phyloP scores from a whole-genome alignment of 2,113 vertebrate genomes.

The Gallinago jamesoni region DNA sequence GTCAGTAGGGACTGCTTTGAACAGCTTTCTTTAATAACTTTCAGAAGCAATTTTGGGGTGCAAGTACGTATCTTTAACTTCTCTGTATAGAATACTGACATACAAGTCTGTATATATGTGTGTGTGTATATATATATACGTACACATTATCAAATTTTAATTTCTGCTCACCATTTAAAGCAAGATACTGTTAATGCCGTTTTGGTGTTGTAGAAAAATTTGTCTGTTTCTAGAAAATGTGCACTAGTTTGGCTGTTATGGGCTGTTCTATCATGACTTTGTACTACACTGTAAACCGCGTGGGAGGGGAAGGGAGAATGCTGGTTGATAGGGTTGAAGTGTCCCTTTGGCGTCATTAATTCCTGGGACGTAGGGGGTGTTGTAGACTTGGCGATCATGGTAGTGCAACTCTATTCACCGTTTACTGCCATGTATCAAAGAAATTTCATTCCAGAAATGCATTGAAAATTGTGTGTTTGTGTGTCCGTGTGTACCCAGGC shows the following conservation, averaged over 20 bases:
- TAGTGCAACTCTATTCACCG: not conserved
- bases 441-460: not conserved
- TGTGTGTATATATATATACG: not conserved
- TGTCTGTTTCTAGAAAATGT: conserved; percentile 4
- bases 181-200: conserved; percentile 46
- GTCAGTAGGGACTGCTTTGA: not conserved
- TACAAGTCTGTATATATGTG: not conserved
- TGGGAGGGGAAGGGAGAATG: not conserved
- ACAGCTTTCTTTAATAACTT: not conserved
- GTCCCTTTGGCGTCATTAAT: not conserved
- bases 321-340: not conserved
- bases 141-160: not conserved
- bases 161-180: conserved; percentile 22
- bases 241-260: conserved; percentile 3
- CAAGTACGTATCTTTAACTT: not conserved
- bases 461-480: not conserved
- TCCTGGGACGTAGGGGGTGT: not conserved
- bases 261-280: not conserved
- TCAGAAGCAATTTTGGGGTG: not conserved
- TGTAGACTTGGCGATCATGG: not conserved
- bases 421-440: not conserved
- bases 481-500: not conserved
- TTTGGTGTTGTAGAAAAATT: conserved; percentile 29
- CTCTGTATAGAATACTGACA: conserved; percentile 1
- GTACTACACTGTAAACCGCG: not conserved